Conservation (phyloP, 2,888 invertebrate species). For the Troides aeacus region DNA sequence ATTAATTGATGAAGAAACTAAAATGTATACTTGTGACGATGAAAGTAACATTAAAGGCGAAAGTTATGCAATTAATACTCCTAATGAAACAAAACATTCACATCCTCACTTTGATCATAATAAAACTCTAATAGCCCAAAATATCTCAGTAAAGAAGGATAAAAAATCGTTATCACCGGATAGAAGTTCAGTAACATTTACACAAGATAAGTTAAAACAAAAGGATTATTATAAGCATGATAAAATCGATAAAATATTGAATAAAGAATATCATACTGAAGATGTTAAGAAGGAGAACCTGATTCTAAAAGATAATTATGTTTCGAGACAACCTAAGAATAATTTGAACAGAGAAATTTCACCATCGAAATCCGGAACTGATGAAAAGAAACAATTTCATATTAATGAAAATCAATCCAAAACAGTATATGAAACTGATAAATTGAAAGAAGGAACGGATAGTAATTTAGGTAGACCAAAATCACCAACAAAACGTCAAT, state of each 20-base stretch:
- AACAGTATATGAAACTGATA: neutral
- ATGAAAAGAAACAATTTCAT: slow-evolving; percentile 42
- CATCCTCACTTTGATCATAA: neutral
- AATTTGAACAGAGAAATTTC: slow-evolving; percentile 37
- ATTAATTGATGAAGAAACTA: slow-evolving; percentile 69
- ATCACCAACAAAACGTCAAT: slow-evolving; percentile 27
- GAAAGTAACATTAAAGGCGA: slow-evolving; percentile 37
- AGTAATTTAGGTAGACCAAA: slow-evolving; percentile 7
- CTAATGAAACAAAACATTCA: slow-evolving; percentile 1
- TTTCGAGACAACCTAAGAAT: slow-evolving; percentile 14
- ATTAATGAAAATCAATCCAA: slow-evolving; percentile 15
- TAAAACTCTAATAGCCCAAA: neutral
- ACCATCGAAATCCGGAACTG: slow-evolving; percentile 45
- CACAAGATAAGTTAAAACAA: slow-evolving; percentile 29
- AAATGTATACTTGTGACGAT: slow-evolving; percentile 53
- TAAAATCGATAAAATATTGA: slow-evolving; percentile 32
- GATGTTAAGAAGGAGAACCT: slow-evolving; percentile 8
- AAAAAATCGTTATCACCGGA: slow-evolving; percentile 52
- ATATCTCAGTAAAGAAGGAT: slow-evolving; percentile 33
- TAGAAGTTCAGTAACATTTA: slow-evolving; percentile 47
- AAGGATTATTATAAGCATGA: slow-evolving; percentile 32
- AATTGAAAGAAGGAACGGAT: slow-evolving; percentile 7
- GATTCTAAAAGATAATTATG: slow-evolving; percentile 26
- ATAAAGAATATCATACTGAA: slow-evolving; percentile 29
- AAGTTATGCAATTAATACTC: neutral